Conservation (phyloP, 2,797 vertebrate genomes). For the Myiothlypis coronata region DNA sequence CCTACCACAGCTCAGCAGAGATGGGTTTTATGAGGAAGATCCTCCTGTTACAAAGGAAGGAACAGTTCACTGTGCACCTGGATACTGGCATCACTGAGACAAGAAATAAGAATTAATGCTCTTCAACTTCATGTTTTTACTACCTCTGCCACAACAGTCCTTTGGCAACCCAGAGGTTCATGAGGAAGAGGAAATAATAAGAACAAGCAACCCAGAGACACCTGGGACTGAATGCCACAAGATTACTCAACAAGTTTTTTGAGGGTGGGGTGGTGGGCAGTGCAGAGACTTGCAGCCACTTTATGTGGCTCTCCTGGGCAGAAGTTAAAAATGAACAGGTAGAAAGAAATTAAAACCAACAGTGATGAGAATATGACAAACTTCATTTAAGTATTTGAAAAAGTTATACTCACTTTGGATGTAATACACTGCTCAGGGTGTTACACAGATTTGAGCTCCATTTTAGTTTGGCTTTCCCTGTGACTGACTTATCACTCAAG, state of each 20-base stretch:
- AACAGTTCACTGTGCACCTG: neutral
- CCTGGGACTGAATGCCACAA: neutral
- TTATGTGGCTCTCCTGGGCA: neutral
- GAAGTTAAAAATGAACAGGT: neutral
- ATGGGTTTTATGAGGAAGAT: neutral
- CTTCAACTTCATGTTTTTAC: neutral
- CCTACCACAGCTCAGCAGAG: neutral
- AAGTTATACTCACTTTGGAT: neutral
- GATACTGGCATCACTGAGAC: neutral
- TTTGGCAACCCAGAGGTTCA: neutral
- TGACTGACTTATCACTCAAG: neutral
- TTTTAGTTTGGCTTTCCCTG: neutral
- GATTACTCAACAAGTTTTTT: neutral
- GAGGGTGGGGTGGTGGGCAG: neutral
- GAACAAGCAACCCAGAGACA: neutral
- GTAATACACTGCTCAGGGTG: neutral
- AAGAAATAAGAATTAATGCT: neutral
- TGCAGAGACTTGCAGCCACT: neutral
- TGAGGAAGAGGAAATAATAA: neutral
- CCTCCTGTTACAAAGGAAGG: neutral
- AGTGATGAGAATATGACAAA: neutral
- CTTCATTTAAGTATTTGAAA: neutral
- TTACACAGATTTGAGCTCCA: neutral
- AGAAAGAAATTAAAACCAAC: neutral
- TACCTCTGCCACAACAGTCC: neutral